These are phyloP conservation scores for Tenthredo distinguenda DNA, from an alignment of 2,888 invertebrate genomes.

Conservation along the genomic window DNA sequence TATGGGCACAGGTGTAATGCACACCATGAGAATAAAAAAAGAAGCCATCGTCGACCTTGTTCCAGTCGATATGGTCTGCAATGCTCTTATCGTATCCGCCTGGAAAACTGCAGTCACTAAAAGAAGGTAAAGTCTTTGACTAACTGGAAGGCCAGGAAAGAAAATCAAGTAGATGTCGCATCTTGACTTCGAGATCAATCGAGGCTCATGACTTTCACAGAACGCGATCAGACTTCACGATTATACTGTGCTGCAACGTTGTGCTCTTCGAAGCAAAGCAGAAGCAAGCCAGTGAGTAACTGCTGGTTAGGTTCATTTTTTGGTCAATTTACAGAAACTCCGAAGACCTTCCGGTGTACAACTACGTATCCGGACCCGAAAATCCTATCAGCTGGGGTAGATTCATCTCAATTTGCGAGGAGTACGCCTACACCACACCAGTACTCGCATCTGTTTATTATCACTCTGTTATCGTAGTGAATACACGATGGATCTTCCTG, in stretches of 20 bases:
- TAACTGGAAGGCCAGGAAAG: background rate
- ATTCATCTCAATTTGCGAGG: no score
- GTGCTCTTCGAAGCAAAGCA: no score
- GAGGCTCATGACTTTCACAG: no score
- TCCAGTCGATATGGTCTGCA: no score
- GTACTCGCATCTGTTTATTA: no score
- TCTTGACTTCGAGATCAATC: background rate
- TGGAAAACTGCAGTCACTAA: slow-evolving; percentile 65
- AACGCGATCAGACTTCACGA: no score
- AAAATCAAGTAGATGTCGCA: background rate
- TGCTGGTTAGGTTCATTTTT: no score
- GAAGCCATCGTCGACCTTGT: slow-evolving; percentile 58
- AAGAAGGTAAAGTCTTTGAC: background rate
- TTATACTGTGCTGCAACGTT: no score
- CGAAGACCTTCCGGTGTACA: slow-evolving; percentile 57
- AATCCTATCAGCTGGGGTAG: slow-evolving; percentile 23
- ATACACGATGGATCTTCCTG: no score
- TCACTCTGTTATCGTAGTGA: no score
- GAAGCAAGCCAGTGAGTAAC: no score
- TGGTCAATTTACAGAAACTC: slow-evolving; percentile 38
- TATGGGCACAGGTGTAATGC: slow-evolving; percentile 31
- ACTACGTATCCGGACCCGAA: slow-evolving; percentile 33
- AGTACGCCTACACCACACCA: no score
- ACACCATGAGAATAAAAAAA: slow-evolving; percentile 71
- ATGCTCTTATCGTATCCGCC: slow-evolving; percentile 45